phyloP scores from a whole-genome alignment of 1,140 invertebrate genomes.

The Lethocerus indicus region DNA sequence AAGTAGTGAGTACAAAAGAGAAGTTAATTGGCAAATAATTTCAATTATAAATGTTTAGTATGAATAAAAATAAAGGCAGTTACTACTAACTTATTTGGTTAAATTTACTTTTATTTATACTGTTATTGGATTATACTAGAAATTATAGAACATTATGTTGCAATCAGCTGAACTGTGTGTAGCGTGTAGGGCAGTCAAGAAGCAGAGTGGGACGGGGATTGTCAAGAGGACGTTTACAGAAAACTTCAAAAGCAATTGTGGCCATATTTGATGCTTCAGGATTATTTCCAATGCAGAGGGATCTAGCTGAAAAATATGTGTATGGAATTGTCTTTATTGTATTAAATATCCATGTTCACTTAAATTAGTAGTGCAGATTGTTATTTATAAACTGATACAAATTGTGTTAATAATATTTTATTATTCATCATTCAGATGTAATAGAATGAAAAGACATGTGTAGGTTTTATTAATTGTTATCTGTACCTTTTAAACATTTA shows the following conservation, averaged over 20 bases:
- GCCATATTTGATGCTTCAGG: constrained; percentile 63
- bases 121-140: too few relatives aligned
- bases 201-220: constrained; percentile 3
- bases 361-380: neutral
- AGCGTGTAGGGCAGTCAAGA: too few relatives aligned
- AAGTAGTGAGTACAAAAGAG: too few relatives aligned
- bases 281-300: constrained; percentile 58
- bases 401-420: neutral
- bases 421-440: neutral
- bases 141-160: too few relatives aligned
- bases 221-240: constrained; percentile 6
- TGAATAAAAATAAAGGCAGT: too few relatives aligned
- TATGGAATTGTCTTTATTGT: constrained; percentile 30
- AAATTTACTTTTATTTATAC: too few relatives aligned
- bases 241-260: constrained; percentile 37
- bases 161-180: too few relatives aligned
- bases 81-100: too few relatives aligned
- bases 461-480: neutral
- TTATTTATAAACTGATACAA: neutral
- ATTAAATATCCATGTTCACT: neutral
- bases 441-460: neutral
- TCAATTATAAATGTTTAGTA: too few relatives aligned
- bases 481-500: too few relatives aligned
- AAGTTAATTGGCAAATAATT: too few relatives aligned
- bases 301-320: constrained; percentile 69